Conservation (phyloP, 2,797 vertebrate species). For the Sebastes miniatus region DNA sequence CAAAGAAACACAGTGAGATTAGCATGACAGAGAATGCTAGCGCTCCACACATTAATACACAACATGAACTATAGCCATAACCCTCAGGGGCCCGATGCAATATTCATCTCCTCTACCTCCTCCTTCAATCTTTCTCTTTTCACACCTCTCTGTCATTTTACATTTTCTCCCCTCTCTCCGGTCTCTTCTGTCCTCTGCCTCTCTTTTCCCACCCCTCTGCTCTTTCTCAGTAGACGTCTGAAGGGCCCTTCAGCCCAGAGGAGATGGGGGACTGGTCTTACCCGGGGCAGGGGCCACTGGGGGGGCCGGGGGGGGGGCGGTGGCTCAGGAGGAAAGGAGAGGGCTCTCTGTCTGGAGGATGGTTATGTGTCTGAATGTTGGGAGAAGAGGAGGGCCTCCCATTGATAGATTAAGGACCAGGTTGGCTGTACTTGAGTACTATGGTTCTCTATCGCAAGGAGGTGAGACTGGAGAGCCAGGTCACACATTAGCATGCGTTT, state of each 20-base stretch:
- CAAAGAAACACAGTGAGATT: slow-evolving; percentile 75
- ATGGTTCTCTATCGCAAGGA: slow-evolving; percentile 68
- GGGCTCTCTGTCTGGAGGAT: slow-evolving; percentile 72
- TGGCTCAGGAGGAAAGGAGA: slow-evolving; percentile 56
- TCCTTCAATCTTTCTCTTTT: slow-evolving; percentile 67
- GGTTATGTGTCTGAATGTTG: slow-evolving; percentile 72
- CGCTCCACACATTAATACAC: slow-evolving; percentile 74
- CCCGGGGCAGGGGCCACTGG: slow-evolving; percentile 54
- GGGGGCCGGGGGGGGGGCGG: neutral
- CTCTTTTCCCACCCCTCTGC: slow-evolving; percentile 76
- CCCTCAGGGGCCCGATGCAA: slow-evolving; percentile 62
- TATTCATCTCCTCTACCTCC: slow-evolving; percentile 71
- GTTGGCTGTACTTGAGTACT: slow-evolving; percentile 77
- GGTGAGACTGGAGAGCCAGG: slow-evolving; percentile 73
- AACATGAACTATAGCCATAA: slow-evolving; percentile 68
- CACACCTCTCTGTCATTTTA: slow-evolving; percentile 47
- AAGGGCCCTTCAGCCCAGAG: slow-evolving; percentile 75
- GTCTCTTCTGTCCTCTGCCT: slow-evolving; percentile 60
- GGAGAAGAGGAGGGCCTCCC: slow-evolving; percentile 71
- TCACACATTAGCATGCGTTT: slow-evolving; percentile 82
- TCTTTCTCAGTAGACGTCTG: slow-evolving; percentile 82
- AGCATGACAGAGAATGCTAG: slow-evolving; percentile 78
- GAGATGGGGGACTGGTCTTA: slow-evolving; percentile 72
- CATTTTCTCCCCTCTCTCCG: slow-evolving; percentile 47
- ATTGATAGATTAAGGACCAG: slow-evolving; percentile 80